Base-by-base conservation (phyloP, 2,797 vertebrate species). In the Bovichtus diacanthus region DNA sequence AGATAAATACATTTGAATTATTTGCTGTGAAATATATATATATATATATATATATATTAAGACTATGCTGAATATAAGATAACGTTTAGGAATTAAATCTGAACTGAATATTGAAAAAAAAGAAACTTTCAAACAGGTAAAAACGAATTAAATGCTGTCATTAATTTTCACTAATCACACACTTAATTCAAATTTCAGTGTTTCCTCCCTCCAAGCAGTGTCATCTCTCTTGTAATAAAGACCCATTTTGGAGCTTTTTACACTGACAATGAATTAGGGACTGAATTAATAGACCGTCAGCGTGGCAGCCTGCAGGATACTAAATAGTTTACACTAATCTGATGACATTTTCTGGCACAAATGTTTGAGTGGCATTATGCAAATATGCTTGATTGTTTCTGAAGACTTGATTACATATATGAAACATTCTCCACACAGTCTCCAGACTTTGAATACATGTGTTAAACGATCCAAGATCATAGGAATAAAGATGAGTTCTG, bases 401-500 rank as follows among this genome's bases (percentile, higher is more conserved):
- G 13, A 21, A 21, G 55, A 72, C 54, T 65, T 8, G 29, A 39
- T 51, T 64, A 55, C 85, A 70, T 38, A 50, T 25, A 44, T 55
- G 9, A 82, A 76, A 72, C 25, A 47, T 74, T 80, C 49, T n/a
- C n/a, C 31, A 34, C 31, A 9, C 31, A 34, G 43, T 49, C 67
- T 61, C 23, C 43, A 55, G 21, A 62, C 36, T 85, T 43, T 34
- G 36, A 62, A 55, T 49, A 9, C 9, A 47, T 53, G 47, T 46
- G 29, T 60, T 69, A 9, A 9, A 46, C 63, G 38, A 44, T 78
- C 61, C 34, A 84, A 47, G 61, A 83, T 82, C 31, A 77, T 21
- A 56, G 60, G 38, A 77, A 80, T 70, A 76, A 50, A 66, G n/a
- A n/a, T 18, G 1, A 58, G 15, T 12, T 76, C 8, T 41, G 44